A percentile compares a stretch with the other conserved stretches of the same genome.
phyloP scores from a whole-genome alignment of 2,113 vertebrate species.

The Misgurnus anguillicaudatus region DNA sequence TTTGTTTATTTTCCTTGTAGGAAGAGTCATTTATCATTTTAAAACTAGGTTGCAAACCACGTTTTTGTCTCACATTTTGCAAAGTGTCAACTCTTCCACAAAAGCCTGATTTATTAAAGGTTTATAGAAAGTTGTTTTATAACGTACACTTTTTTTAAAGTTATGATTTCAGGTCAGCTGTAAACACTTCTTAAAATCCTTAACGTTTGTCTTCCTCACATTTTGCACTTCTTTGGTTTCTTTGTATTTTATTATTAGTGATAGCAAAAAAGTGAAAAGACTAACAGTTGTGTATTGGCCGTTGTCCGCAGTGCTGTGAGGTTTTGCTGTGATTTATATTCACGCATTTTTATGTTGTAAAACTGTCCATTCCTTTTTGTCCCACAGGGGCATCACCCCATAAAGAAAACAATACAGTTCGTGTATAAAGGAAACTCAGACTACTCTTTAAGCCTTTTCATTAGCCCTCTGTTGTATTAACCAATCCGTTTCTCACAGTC shows the following conservation, averaged over 20 bases:
- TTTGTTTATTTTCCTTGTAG: slow-evolving; percentile 47
- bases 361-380: slow-evolving; percentile 21
- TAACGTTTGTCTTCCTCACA: slow-evolving; percentile 64
- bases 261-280: slow-evolving; percentile 31
- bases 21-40: slow-evolving; percentile 58
- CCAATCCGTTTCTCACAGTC: slow-evolving; percentile 30
- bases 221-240: slow-evolving; percentile 47
- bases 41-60: not conserved
- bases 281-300: slow-evolving; percentile 47
- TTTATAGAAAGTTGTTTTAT: slow-evolving; percentile 40
- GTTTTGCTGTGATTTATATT: slow-evolving; percentile 28
- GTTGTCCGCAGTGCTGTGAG: slow-evolving; percentile 19
- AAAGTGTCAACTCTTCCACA: slow-evolving; percentile 24
- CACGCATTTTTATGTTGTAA: slow-evolving; percentile 1
- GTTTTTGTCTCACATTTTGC: not conserved
- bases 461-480: slow-evolving; percentile 22
- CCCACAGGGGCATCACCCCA: slow-evolving; percentile 10
- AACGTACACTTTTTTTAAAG: not conserved
- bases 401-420: slow-evolving; percentile 11
- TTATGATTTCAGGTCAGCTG: slow-evolving; percentile 15
- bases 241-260: slow-evolving; percentile 55
- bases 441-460: slow-evolving; percentile 29
- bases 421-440: not conserved
- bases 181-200: slow-evolving; percentile 35
- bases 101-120: slow-evolving; percentile 18